Evolutionary conservation across 2,888 invertebrate species (phyloP), one percentile per base, ranked within the genome.

Genomic region (Habrosyne pyritoides): DNA sequence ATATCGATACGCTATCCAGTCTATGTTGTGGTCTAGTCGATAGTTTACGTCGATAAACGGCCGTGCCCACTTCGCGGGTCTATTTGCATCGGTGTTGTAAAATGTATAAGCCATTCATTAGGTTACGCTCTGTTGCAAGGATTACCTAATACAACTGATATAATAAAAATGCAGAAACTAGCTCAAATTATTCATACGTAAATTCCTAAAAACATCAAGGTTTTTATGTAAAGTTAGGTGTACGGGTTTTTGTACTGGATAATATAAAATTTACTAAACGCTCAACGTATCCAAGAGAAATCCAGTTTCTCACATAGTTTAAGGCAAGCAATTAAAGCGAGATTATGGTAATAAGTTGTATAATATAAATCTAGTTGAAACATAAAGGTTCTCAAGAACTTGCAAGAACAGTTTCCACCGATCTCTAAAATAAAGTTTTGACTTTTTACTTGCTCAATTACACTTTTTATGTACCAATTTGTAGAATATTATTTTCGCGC

Each of bases 71-170:
- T 79, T 79, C 71, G 76, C 73, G 66, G 67, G 75, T 81, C 82
- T 80, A 81, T 87, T 89, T 84, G 83, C 83, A 86, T 83, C 76
- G 77, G 83, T 85, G 85, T 83, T 85, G 87, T 79, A 28, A 79
- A 24, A 24, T 24, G 24, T 24, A 24, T 24, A 5, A 33, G 71
- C 76, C 81, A 87, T 86, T 88, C 83, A 84, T 83, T 84, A 81
- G 71, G 60, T 82, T 87, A 86, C 86, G 86, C 77, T 84, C 67
- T 75, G 79, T 70, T 82, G 85, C 80, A 77, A 81, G 77, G 77
- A 81, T 87, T 87, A 87, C 85, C 73, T 86, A 84, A 87, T 73
- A 61, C 14, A 49, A 28, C 49, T 28, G 42, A 42, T 42, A 42
- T 42, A 42, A 36, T 36, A 36, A 36, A 36, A 8, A 42, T 18